These are phyloP conservation scores for Pseudochirops corinnae DNA, from an alignment of 2,797 vertebrate species.

Conservation along the genomic window DNA sequence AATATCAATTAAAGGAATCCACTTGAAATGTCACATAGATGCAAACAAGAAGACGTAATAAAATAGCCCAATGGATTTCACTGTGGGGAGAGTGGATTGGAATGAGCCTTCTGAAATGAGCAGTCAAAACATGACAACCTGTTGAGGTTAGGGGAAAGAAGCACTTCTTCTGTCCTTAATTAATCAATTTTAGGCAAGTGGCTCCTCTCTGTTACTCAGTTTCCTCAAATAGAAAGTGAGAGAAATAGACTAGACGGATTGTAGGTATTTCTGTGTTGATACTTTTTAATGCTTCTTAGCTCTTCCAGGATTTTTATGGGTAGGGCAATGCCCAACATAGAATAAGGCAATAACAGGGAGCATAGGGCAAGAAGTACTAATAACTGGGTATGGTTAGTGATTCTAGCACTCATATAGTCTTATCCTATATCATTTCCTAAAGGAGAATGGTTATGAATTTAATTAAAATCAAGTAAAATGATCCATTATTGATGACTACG, in stretches of 20 bases:
- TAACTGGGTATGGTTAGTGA: neutral
- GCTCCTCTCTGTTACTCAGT: neutral
- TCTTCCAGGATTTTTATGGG: neutral
- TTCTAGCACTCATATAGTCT: neutral
- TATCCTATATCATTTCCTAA: neutral
- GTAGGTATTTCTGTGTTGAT: neutral
- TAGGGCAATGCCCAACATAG: neutral
- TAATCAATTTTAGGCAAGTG: neutral
- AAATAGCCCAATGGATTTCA: neutral
- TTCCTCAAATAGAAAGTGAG: neutral
- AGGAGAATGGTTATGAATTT: neutral
- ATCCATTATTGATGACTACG: neutral
- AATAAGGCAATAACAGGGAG: neutral
- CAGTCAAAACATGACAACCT: neutral
- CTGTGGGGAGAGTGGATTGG: rapidly evolving
- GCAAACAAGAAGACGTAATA: neutral
- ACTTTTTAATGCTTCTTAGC: neutral
- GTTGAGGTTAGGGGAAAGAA: neutral
- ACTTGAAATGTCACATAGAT: constrained; percentile 18
- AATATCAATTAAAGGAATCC: constrained; percentile 60
- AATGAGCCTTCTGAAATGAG: rapidly evolving
- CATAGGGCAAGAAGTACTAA: neutral
- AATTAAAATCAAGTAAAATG: neutral
- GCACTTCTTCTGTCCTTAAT: neutral
- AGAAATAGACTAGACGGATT: neutral